Evolutionary conservation across 2,797 vertebrate species (phyloP).

Genomic region (Pygocentrus nattereri): DNA sequence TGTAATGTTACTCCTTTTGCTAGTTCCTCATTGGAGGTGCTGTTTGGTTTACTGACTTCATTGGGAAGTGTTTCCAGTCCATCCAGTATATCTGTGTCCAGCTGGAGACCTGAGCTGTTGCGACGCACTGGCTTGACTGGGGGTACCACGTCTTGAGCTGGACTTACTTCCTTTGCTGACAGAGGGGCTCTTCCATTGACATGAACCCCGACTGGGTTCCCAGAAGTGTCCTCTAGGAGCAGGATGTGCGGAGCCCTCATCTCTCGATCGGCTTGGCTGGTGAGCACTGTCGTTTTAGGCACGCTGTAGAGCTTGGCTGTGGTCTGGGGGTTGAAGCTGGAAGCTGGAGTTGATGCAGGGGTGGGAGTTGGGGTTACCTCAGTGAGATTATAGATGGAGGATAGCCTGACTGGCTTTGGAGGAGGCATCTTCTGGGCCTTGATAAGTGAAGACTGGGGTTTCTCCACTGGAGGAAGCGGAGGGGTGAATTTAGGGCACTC

Average conservation of each 20-base stretch:
- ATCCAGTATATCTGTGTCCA: constrained; percentile 57
- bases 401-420: constrained; percentile 74
- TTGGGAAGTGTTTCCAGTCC: constrained; percentile 52
- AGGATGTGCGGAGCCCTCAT: constrained; percentile 70
- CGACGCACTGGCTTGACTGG: constrained; percentile 65
- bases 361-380: constrained; percentile 65
- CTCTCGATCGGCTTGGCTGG: constrained; percentile 54
- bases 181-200: constrained; percentile 62
- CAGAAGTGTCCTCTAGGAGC: constrained; percentile 71
- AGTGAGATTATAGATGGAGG: constrained; percentile 68
- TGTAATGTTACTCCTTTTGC: constrained; percentile 35
- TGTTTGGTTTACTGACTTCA: constrained; percentile 43
- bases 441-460: constrained; percentile 33
- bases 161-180: constrained; percentile 22
- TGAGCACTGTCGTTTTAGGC: constrained; percentile 61
- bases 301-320: constrained; percentile 73
- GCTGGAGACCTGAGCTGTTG: constrained; percentile 55
- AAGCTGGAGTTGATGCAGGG: constrained; percentile 58
- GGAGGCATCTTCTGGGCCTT: constrained; percentile 74
- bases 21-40: constrained; percentile 44
- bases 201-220: constrained; percentile 52
- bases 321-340: constrained; percentile 80
- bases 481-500: constrained; percentile 72
- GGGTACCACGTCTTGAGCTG: constrained; percentile 35
- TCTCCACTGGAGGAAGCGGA: constrained; percentile 70